These are phyloP conservation scores for Lamellibrachia luymesi DNA, from an alignment of 1,140 invertebrate genomes.

Conservation along the genomic window DNA sequence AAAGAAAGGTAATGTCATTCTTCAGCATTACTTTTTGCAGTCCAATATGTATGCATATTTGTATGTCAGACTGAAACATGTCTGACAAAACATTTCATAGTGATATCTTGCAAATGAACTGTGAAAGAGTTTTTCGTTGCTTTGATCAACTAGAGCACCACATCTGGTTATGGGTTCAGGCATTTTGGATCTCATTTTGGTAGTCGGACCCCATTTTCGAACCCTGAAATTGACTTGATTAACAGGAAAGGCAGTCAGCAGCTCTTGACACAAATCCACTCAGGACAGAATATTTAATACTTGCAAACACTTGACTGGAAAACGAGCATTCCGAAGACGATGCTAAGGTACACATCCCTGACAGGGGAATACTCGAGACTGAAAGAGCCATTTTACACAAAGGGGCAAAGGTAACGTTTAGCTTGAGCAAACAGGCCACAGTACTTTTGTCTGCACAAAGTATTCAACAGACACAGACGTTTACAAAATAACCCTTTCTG, in stretches of 20 bases:
- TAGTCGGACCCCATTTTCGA: background rate
- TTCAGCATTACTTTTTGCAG: too few relatives aligned
- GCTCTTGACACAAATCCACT: background rate
- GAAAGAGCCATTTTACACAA: background rate
- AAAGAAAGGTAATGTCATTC: too few relatives aligned
- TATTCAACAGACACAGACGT: background rate
- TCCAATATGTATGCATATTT: too few relatives aligned
- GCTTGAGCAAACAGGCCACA: background rate
- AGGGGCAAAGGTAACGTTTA: background rate
- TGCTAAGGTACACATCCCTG: background rate
- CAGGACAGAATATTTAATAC: background rate
- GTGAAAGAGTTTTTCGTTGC: too few relatives aligned
- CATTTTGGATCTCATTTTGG: background rate
- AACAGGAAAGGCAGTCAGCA: background rate
- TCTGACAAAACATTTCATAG: too few relatives aligned
- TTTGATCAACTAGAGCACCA: too few relatives aligned
- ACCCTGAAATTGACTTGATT: background rate
- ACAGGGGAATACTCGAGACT: background rate
- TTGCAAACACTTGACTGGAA: background rate
- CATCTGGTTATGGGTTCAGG: background rate
- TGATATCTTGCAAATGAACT: too few relatives aligned
- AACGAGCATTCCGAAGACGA: background rate
- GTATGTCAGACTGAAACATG: too few relatives aligned
- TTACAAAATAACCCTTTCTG: too few relatives aligned
- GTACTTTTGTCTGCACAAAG: background rate